Conservation (phyloP, 2,113 vertebrate genomes). For the Eulemur macaco region DNA sequence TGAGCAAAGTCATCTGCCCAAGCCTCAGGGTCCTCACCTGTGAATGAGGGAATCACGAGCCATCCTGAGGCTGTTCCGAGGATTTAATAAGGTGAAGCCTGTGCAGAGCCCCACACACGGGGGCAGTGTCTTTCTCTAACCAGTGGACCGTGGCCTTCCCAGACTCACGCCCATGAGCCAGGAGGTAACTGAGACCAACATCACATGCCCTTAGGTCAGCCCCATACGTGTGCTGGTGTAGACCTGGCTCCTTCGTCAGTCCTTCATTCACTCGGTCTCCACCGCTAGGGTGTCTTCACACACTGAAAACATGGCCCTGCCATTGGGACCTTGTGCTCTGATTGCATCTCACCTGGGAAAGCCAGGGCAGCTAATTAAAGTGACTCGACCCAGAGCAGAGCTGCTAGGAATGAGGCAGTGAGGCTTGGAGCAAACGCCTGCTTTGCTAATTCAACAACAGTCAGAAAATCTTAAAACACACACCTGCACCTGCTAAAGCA, state of each 20-base stretch:
- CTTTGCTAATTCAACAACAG: neutral
- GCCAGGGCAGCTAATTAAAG: neutral
- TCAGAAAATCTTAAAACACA: no score
- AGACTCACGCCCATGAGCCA: rapidly evolving
- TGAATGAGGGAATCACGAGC: neutral
- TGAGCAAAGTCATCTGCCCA: neutral
- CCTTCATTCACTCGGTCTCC: neutral
- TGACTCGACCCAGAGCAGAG: neutral
- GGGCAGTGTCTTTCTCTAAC: neutral
- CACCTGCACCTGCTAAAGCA: neutral
- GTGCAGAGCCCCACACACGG: rapidly evolving
- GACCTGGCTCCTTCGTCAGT: neutral
- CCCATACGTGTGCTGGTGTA: rapidly evolving
- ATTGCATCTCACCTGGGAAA: neutral
- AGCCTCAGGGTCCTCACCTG: neutral
- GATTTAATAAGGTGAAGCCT: rapidly evolving
- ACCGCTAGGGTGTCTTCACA: neutral
- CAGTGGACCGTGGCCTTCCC: neutral
- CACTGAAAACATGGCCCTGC: rapidly evolving
- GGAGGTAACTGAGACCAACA: neutral
- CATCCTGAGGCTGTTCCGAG: no score
- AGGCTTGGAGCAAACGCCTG: neutral
- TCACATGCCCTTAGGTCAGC: rapidly evolving
- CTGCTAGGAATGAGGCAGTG: neutral
- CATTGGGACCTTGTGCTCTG: neutral